Evolutionary conservation across 2,888 invertebrate genomes (phyloP).

Genomic region (Tholera decimalis): DNA sequence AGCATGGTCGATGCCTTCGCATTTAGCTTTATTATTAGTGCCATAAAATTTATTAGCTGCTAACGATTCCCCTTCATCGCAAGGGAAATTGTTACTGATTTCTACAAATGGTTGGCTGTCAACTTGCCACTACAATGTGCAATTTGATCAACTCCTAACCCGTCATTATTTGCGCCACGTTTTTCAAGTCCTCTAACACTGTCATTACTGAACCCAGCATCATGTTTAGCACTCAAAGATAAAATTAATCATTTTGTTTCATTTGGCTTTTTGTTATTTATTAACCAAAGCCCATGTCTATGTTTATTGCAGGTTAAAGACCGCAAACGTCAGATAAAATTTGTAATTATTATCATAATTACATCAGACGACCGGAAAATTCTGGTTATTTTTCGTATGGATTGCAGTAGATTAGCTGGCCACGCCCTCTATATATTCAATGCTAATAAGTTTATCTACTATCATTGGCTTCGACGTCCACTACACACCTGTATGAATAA

Average conservation of each 20-base stretch:
- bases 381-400: conserved; percentile 35
- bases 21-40: conserved; percentile 11
- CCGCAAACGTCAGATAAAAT: conserved; percentile 6
- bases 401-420: conserved; percentile 34
- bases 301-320: conserved; percentile 19
- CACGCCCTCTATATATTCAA: conserved; percentile 50
- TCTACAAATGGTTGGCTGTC: conserved; percentile 38
- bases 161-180: conserved; percentile 40
- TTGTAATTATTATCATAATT: conserved; percentile 36
- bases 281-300: no score
- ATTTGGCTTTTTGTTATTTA: conserved; percentile 4
- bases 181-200: conserved; percentile 27
- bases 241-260: conserved; percentile 13
- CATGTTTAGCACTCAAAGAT: conserved; percentile 12
- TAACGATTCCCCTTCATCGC: conserved; percentile 28
- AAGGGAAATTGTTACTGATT: conserved; percentile 29
- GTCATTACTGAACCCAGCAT: conserved; percentile 31
- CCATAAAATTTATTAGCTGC: conserved; percentile 43
- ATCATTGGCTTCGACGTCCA: conserved; percentile 24
- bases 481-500: conserved; percentile 60
- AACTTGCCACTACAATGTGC: conserved; percentile 39
- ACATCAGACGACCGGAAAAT: neutral
- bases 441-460: conserved; percentile 49
- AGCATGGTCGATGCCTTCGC: conserved; percentile 12
- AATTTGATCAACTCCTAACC: conserved; percentile 38